Percentiles rank a stretch among this genome's conserved stretches.
Conservation (phyloP, 2,888 invertebrate species). For the Synergus laeviventris region DNA sequence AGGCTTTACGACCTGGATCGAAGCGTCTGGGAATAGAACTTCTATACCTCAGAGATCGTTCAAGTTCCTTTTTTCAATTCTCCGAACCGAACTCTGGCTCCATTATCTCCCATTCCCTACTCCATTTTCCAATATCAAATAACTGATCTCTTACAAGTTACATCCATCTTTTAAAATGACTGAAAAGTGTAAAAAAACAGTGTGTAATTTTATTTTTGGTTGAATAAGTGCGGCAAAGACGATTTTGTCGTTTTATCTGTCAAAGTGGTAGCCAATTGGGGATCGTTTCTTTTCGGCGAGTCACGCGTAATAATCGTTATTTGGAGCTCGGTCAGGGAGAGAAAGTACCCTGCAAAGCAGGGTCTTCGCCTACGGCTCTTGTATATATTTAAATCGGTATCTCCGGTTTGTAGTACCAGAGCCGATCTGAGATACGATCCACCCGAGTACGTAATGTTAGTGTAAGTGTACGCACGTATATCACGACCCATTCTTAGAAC, state of each 20-base stretch:
- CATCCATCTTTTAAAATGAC: no score
- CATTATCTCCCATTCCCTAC: slow-evolving; percentile 6
- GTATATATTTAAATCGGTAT: slow-evolving; percentile 59
- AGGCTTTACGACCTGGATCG: slow-evolving; percentile 40
- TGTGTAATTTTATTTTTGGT: neutral
- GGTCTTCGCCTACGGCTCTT: slow-evolving; percentile 58
- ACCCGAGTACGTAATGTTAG: slow-evolving; percentile 45
- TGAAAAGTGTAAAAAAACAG: no score
- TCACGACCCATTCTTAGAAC: slow-evolving; percentile 9
- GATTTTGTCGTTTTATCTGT: slow-evolving; percentile 15
- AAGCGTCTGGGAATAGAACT: slow-evolving; percentile 38
- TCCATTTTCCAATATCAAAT: slow-evolving; percentile 1
- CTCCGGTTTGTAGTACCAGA: slow-evolving; percentile 40
- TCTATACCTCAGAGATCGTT: slow-evolving; percentile 23
- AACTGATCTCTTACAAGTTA: no score
- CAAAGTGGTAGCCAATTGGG: slow-evolving; percentile 38
- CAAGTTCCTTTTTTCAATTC: slow-evolving; percentile 14
- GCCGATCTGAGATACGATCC: slow-evolving; percentile 26
- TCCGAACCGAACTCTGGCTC: slow-evolving; percentile 21
- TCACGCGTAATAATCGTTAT: slow-evolving; percentile 70
- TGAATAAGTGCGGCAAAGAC: neutral
- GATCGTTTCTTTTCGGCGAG: slow-evolving; percentile 62
- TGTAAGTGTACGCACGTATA: slow-evolving; percentile 44
- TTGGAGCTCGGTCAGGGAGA: slow-evolving; percentile 61
- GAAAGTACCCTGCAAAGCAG: slow-evolving; percentile 62